Evolutionary conservation across 2,888 invertebrate species (phyloP).

Genomic region (Auanema freiburgensis): DNA sequence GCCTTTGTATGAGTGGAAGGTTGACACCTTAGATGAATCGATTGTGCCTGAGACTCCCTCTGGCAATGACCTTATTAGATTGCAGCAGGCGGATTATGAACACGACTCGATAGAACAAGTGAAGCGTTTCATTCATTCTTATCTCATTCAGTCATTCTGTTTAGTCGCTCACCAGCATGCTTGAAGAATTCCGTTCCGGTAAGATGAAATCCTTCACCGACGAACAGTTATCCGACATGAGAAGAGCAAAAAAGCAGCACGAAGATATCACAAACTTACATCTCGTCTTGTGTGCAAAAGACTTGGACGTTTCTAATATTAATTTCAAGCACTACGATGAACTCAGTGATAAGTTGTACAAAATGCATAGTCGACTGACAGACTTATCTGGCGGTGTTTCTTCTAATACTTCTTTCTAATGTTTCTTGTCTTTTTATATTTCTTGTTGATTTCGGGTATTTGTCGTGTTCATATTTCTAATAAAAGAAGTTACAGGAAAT

Average conservation of each 20-base stretch:
- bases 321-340: conserved; percentile 12
- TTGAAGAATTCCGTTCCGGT: conserved; percentile 44
- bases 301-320: conserved; percentile 4
- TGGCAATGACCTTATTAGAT: conserved; percentile 7
- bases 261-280: conserved; percentile 41
- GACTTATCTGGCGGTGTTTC: conserved; percentile 1
- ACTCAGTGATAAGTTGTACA: conserved; percentile 12
- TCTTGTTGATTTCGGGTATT: conserved; percentile 9
- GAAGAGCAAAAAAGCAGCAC: conserved; percentile 37
- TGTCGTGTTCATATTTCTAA: neutral
- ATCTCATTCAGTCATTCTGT: neutral
- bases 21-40: conserved; percentile 30
- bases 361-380: conserved; percentile 13
- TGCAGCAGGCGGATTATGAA: conserved; percentile 11
- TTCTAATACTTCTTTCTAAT: conserved; percentile 16
- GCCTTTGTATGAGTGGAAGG: conserved; percentile 38
- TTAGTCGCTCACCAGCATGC: conserved; percentile 21
- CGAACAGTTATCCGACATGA: conserved; percentile 34
- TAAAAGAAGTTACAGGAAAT: neutral
- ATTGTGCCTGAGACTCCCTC: conserved; percentile 28
- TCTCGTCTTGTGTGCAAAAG: conserved; percentile 23
- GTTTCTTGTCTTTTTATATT: neutral
- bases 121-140: neutral
- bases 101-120: conserved; percentile 16
- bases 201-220: conserved; percentile 35